Evolutionary conservation across 2,113 vertebrate species (phyloP).

Genomic region (Carassius auratus): DNA sequence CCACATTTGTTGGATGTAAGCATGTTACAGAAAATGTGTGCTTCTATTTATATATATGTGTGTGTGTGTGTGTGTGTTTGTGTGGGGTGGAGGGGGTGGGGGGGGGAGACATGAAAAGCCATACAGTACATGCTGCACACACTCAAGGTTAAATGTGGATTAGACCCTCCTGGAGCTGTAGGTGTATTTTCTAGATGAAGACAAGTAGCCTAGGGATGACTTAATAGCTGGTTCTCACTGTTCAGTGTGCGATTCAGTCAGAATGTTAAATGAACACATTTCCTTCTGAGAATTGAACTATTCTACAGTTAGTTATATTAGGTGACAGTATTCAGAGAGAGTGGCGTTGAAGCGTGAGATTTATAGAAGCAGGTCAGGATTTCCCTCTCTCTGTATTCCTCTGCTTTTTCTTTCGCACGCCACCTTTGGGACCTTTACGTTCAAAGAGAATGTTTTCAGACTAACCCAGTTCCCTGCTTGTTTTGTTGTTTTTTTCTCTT

Average conservation of each 20-base stretch:
- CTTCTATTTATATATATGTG: too few species aligned
- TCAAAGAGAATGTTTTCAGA: conserved; percentile 41
- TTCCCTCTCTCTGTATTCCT: conserved; percentile 43
- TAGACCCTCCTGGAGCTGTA: neutral
- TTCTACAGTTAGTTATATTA: conserved; percentile 21
- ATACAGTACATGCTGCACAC: neutral
- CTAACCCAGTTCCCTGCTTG: conserved; percentile 33
- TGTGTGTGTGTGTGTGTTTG: too few species aligned
- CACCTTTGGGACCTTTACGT: conserved; percentile 43
- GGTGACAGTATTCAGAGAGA: conserved; percentile 15
- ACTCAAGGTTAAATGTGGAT: conserved; percentile 48
- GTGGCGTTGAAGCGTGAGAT: conserved; percentile 27
- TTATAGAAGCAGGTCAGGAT: conserved; percentile 53
- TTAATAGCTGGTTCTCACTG: conserved; percentile 45
- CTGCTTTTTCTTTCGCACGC: conserved; percentile 29
- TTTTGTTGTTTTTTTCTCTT: too few species aligned
- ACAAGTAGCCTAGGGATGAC: conserved; percentile 9
- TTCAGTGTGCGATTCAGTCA: conserved; percentile 8
- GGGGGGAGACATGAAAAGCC: neutral
- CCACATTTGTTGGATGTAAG: conserved; percentile 9
- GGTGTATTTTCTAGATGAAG: conserved; percentile 32
- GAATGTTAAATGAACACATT: conserved; percentile 23
- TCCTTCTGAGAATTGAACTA: conserved; percentile 25
- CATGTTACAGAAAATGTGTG: neutral
- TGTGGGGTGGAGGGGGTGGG: neutral